phyloP scores from a whole-genome alignment of 2,888 invertebrate species.

The Eledona agricola region DNA sequence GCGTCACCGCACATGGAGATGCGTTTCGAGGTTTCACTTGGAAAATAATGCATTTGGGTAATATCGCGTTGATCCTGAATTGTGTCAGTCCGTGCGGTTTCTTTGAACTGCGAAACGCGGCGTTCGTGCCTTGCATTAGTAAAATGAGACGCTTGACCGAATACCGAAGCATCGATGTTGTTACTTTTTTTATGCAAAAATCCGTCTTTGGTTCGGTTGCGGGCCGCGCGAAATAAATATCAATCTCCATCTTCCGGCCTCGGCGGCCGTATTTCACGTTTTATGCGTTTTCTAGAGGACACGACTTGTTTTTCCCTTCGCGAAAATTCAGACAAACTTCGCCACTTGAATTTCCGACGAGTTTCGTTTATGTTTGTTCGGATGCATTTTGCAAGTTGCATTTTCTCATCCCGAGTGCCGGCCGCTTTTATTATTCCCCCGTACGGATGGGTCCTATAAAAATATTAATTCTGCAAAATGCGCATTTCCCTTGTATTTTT shows the following conservation, averaged over 20 bases:
- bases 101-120: slow-evolving; percentile 17
- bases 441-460: slow-evolving; percentile 1
- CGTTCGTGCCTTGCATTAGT: slow-evolving; percentile 24
- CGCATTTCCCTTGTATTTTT: neutral
- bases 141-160: slow-evolving; percentile 21
- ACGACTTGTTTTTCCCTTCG: slow-evolving; percentile 1
- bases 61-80: slow-evolving; percentile 18
- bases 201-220: slow-evolving; percentile 6
- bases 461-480: too few species aligned
- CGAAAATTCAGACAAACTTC: slow-evolving; percentile 20
- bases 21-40: slow-evolving; percentile 4
- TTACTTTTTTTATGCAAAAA: slow-evolving; percentile 2
- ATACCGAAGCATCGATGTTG: slow-evolving; percentile 12
- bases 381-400: slow-evolving; percentile 26
- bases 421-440: slow-evolving; percentile 4
- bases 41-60: slow-evolving; percentile 16
- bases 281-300: slow-evolving; percentile 13
- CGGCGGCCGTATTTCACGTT: slow-evolving; percentile 19
- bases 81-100: slow-evolving; percentile 27
- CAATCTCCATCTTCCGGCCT: slow-evolving; percentile 15
- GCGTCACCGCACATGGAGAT: slow-evolving; percentile 3
- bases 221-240: slow-evolving; percentile 6
- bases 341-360: slow-evolving; percentile 31
- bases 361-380: slow-evolving; percentile 28
- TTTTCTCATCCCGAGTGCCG: slow-evolving; percentile 11